A percentile compares a stretch with the other conserved stretches of the same genome.
Conservation (phyloP, 1,140 invertebrate species). For the Pogonus chalceus region DNA sequence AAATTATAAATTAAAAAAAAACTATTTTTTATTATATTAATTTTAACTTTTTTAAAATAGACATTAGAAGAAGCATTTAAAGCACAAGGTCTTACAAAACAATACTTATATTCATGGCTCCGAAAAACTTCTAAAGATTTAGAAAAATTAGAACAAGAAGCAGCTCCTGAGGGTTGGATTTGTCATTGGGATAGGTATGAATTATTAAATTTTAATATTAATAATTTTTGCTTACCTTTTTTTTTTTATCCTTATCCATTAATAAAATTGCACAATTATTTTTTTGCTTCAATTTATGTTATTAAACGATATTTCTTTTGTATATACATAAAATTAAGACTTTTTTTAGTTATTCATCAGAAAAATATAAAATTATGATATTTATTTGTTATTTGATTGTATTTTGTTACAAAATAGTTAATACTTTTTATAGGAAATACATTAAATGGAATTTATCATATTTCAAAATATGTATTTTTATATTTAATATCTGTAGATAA, state of each 20-base stretch:
- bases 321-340: background rate
- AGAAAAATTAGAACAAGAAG: constrained; percentile 47
- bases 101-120: constrained; percentile 50
- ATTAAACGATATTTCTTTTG: background rate
- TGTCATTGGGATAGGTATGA: constrained; percentile 68
- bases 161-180: constrained; percentile 56
- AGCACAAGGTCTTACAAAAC: constrained; percentile 43
- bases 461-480: too few species aligned
- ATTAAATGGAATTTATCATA: too few species aligned
- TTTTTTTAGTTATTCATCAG: background rate
- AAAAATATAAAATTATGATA: background rate
- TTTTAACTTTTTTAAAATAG: constrained; percentile 35
- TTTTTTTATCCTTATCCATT: too few species aligned
- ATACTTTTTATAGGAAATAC: too few species aligned
- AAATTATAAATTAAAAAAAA: background rate
- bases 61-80: constrained; percentile 52
- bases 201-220: constrained; percentile 8
- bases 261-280: too few species aligned
- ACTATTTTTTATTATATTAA: constrained; percentile 10
- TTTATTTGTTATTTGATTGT: constrained; percentile 8
- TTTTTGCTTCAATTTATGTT: constrained; percentile 7
- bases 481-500: too few species aligned
- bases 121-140: constrained; percentile 46
- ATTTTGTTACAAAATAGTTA: too few species aligned
- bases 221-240: background rate